phyloP scores from a whole-genome alignment of 2,888 invertebrate species.

The Lottia scabra region DNA sequence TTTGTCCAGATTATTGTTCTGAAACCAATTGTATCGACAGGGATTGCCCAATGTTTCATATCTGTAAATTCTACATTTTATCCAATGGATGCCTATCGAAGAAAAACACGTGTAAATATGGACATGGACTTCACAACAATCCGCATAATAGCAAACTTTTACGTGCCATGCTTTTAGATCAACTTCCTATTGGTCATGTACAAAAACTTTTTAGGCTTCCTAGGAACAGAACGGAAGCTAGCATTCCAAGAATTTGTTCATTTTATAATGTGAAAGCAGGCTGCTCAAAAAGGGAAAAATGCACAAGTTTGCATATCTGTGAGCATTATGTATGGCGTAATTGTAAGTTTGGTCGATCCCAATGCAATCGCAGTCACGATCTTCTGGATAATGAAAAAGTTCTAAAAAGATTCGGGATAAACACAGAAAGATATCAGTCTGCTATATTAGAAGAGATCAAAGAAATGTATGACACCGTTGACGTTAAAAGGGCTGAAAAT shows the following conservation, averaged over 20 bases:
- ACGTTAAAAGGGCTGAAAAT: too few species aligned
- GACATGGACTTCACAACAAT: not conserved
- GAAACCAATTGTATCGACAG: not conserved
- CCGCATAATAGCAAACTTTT: constrained; percentile 11
- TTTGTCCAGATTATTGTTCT: not conserved
- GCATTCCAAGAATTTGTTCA: constrained; percentile 23
- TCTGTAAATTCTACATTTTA: constrained; percentile 21
- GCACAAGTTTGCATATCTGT: constrained; percentile 30
- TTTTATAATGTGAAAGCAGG: constrained; percentile 28
- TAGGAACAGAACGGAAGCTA: not conserved
- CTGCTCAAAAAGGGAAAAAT: constrained; percentile 23
- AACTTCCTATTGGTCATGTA: constrained; percentile 4
- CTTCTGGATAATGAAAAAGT: not conserved
- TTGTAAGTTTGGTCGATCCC: constrained; percentile 8
- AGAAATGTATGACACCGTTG: too few species aligned
- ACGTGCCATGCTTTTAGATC: constrained; percentile 8
- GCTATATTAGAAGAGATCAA: too few species aligned
- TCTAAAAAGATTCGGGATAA: not conserved
- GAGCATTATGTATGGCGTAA: not conserved
- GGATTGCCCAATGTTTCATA: constrained; percentile 12
- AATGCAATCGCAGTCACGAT: constrained; percentile 12
- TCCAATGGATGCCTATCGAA: not conserved
- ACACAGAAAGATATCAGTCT: not conserved
- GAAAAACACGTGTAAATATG: constrained; percentile 1
- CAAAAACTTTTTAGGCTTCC: constrained; percentile 6